These are phyloP conservation scores for Mionectes olivaceus DNA, from an alignment of 2,797 vertebrate genomes.

Conservation along the genomic window DNA sequence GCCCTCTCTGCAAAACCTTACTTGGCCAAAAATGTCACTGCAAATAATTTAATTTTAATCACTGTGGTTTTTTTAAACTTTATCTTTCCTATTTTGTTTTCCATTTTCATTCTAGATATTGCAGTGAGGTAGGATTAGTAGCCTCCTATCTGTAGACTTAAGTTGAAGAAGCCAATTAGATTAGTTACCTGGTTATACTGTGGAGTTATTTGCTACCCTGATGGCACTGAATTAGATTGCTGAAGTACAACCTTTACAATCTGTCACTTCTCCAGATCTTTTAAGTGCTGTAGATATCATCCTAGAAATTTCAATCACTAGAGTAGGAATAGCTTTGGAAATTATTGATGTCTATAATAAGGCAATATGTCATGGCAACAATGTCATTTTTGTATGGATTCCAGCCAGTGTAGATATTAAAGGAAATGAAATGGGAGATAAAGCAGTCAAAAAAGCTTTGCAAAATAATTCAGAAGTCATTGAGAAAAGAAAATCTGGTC, in stretches of 20 bases:
- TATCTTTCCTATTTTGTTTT: neutral
- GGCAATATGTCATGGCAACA: slow-evolving; percentile 77
- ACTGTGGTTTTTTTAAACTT: neutral
- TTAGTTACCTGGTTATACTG: slow-evolving; percentile 65
- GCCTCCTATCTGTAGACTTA: neutral
- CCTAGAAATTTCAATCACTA: slow-evolving; percentile 78
- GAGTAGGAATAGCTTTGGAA: slow-evolving; percentile 71
- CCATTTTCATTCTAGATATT: neutral
- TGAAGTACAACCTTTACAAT: slow-evolving; percentile 77
- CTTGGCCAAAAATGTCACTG: neutral
- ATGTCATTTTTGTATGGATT: slow-evolving; percentile 75
- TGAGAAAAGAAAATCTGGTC: slow-evolving; percentile 65
- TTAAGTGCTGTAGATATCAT: slow-evolving; percentile 77
- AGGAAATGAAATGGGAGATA: slow-evolving; percentile 79
- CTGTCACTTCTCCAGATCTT: slow-evolving; percentile 77
- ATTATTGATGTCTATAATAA: slow-evolving; percentile 81
- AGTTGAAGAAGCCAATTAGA: slow-evolving; percentile 50
- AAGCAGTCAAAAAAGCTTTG: slow-evolving; percentile 75
- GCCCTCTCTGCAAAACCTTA: neutral
- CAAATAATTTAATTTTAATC: neutral
- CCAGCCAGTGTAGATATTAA: slow-evolving; percentile 73
- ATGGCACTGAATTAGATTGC: slow-evolving; percentile 75
- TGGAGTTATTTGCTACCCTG: slow-evolving; percentile 74
- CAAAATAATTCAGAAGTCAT: slow-evolving; percentile 75
- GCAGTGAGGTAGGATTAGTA: neutral